Base-by-base conservation (phyloP, 2,113 vertebrate genomes). In the Mus spicilegus region DNA sequence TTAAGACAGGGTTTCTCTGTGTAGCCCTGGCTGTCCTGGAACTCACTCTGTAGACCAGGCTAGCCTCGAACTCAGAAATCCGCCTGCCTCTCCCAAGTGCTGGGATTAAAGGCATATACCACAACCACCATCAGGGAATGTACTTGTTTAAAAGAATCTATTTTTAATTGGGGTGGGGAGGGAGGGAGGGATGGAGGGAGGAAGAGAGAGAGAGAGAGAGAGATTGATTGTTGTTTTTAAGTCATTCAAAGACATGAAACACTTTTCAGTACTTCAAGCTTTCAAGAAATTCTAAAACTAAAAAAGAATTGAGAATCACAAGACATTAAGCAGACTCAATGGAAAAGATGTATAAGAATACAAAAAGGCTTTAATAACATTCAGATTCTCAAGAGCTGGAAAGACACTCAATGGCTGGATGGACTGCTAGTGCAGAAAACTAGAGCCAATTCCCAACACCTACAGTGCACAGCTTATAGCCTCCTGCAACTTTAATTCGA, bases 281-380 rank as follows among this genome's bases (percentile, higher is more conserved):
- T 94, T 91, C 75, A 54, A 33, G 42, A 94, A 46, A 94, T 49
- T 58, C 33, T 94, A 17, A 94, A 97, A 93, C 42, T 80, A 22
- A 69, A 85, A 91, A 85, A 91, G 63, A 54, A 96, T 88, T 98
- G 76, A 91, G 58, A 93, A 96, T n/a, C 72, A 84, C 2, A 13
- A 49, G 36, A 78, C 26, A 84, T 36, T 95, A 58, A 96, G 81
- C 26, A 82, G 1, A 92, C 81, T 94, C 61, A 87, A 5, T 51
- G 13, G 20, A 17, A 95, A 96, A 93, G 17, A 86, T 82, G 30
- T 28, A 22, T 56, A 82, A 93, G 26, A 80, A 92, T 16, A 91
- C 26, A 69, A 33, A 69, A 69, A 69, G 26, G 30, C 67, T 69
- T 69, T 33, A 14, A 16, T 69, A 69, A 33, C 67, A 89, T 28